These are phyloP conservation scores for Venturia canescens DNA, from an alignment of 1,140 invertebrate genomes.

Conservation along the genomic window DNA sequence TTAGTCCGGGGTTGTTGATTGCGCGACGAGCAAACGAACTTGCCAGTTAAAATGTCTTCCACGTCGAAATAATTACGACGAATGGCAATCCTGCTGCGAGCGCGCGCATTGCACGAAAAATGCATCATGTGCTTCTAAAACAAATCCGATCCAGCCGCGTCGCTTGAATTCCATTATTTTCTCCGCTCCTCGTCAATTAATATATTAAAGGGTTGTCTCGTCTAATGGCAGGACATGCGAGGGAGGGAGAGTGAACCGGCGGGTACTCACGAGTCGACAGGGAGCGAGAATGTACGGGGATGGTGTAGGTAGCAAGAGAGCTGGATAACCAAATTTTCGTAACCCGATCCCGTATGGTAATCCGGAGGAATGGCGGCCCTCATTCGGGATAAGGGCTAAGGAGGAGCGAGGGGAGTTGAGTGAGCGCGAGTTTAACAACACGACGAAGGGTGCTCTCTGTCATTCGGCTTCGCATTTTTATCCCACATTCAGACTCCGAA, in stretches of 20 bases:
- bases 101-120: neutral
- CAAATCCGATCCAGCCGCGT: constrained; percentile 39
- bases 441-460: neutral
- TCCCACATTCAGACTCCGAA: neutral
- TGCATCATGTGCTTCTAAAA: constrained; percentile 8
- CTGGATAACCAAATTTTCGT: constrained; percentile 75
- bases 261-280: constrained; percentile 30
- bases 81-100: neutral
- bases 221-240: neutral
- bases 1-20: neutral
- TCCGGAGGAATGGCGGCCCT: constrained; percentile 51
- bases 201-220: constrained; percentile 57
- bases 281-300: constrained; percentile 42
- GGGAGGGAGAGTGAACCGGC: constrained; percentile 6
- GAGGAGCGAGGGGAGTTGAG: constrained; percentile 45
- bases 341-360: constrained; percentile 77
- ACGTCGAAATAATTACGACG: constrained; percentile 1
- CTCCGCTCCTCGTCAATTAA: constrained; percentile 50
- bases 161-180: constrained; percentile 44
- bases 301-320: constrained; percentile 61
- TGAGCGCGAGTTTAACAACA: constrained; percentile 50
- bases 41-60: too few species aligned
- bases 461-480: constrained; percentile 12
- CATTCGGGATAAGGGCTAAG: constrained; percentile 28
- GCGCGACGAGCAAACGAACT: neutral